Percentiles rank a stretch among this genome's conserved stretches.
These are phyloP conservation scores for Brachynemurus nebulosus DNA, from an alignment of 2,888 invertebrate species.

Conservation along the genomic window DNA sequence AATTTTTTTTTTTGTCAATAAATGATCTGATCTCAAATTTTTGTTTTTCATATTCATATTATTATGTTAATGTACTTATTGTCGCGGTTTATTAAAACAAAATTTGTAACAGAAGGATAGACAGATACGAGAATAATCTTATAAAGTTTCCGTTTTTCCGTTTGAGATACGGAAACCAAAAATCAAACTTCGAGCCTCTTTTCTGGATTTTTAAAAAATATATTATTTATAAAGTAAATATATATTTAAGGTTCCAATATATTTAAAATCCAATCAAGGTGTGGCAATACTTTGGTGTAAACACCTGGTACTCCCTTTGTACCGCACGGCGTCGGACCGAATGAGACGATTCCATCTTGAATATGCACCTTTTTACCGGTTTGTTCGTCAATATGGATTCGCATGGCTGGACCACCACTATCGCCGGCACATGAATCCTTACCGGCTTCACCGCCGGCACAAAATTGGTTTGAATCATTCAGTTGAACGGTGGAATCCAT, in stretches of 20 bases:
- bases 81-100: too few species aligned
- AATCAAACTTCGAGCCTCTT: too few species aligned
- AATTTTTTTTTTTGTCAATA: too few species aligned
- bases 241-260: constrained; percentile 9
- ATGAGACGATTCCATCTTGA: constrained; percentile 45
- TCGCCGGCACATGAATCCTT: constrained; percentile 12
- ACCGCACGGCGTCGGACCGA: constrained; percentile 38
- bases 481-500: background rate
- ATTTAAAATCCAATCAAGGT: constrained; percentile 40
- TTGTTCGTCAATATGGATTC: background rate
- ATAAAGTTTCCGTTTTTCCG: too few species aligned
- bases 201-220: too few species aligned
- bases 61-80: too few species aligned
- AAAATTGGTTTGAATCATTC: constrained; percentile 20
- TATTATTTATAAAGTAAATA: too few species aligned
- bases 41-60: too few species aligned
- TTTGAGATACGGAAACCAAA: too few species aligned
- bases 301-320: constrained; percentile 46
- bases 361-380: constrained; percentile 26
- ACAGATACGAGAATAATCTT: too few species aligned
- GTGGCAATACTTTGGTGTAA: constrained; percentile 43
- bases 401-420: constrained; percentile 13
- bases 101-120: too few species aligned
- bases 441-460: constrained; percentile 25
- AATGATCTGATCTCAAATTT: too few species aligned